Conservation (phyloP, 2,888 invertebrate species). For the Sabatieria punctata region DNA sequence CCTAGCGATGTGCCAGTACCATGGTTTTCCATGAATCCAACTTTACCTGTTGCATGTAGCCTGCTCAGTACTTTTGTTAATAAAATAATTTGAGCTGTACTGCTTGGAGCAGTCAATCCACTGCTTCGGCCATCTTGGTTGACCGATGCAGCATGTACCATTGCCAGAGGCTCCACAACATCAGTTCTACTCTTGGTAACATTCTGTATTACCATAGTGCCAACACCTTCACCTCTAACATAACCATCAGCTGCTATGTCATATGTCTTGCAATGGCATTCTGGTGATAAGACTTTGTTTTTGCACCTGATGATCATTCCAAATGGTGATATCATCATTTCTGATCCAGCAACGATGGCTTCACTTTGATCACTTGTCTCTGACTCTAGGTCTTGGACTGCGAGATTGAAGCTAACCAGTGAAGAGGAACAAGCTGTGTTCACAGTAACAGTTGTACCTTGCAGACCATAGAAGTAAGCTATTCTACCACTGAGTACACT, state of each 20-base stretch:
- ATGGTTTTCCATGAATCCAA: constrained; percentile 28
- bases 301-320: constrained; percentile 10
- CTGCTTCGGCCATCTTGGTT: constrained; percentile 29
- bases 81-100: constrained; percentile 20
- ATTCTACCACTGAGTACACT: no score
- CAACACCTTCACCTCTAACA: constrained; percentile 31
- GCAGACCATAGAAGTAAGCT: no score
- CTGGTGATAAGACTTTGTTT: constrained; percentile 22
- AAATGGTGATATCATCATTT: constrained; percentile 11
- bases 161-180: constrained; percentile 16
- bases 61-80: constrained; percentile 5
- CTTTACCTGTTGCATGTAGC: constrained; percentile 1
- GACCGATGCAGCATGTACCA: constrained; percentile 21
- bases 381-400: no score
- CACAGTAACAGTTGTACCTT: no score
- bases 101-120: constrained; percentile 29
- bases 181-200: constrained; percentile 14
- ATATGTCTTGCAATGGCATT: constrained; percentile 30
- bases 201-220: constrained; percentile 26
- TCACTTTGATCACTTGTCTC: no score
- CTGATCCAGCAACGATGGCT: constrained; percentile 13
- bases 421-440: no score
- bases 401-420: no score
- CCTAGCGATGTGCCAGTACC: constrained; percentile 30
- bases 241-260: constrained; percentile 31